phyloP scores from a whole-genome alignment of 2,888 invertebrate species.

The Callinectes sapidus region DNA sequence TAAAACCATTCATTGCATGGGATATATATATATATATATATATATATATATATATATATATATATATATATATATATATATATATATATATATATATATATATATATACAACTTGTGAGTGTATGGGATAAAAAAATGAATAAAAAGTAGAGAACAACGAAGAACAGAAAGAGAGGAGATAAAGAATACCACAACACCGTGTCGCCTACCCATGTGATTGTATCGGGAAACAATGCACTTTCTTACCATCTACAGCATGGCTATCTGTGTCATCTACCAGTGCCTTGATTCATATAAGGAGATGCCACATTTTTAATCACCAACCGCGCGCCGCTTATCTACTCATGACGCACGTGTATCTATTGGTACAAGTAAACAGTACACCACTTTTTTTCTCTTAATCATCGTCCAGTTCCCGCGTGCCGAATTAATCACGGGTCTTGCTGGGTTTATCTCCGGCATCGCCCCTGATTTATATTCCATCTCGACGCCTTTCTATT shows the following conservation, averaged over 20 bases:
- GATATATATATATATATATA: no score
- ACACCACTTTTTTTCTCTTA: background rate
- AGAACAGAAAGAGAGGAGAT: background rate
- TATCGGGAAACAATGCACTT: background rate
- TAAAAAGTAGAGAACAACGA: background rate
- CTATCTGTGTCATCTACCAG: background rate
- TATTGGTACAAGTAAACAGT: background rate
- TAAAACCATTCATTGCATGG: background rate
- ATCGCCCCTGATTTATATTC: constrained; percentile 14
- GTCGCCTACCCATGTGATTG: background rate
- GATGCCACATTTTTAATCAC: background rate
- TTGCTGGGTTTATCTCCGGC: constrained; percentile 19
- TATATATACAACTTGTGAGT: no score
- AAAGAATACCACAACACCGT: background rate
- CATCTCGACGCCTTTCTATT: constrained; percentile 25
- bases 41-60: no score
- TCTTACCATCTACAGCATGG: background rate
- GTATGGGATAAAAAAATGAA: no score
- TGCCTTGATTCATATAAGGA: background rate
- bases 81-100: no score
- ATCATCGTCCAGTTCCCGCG: constrained; percentile 15
- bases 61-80: no score
- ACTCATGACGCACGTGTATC: background rate
- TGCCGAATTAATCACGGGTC: background rate
- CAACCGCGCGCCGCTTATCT: background rate